A percentile compares a stretch with the other conserved stretches of the same genome.
Evolutionary conservation across 2,113 vertebrate genomes (phyloP).

Genomic region (Cairina moschata): DNA sequence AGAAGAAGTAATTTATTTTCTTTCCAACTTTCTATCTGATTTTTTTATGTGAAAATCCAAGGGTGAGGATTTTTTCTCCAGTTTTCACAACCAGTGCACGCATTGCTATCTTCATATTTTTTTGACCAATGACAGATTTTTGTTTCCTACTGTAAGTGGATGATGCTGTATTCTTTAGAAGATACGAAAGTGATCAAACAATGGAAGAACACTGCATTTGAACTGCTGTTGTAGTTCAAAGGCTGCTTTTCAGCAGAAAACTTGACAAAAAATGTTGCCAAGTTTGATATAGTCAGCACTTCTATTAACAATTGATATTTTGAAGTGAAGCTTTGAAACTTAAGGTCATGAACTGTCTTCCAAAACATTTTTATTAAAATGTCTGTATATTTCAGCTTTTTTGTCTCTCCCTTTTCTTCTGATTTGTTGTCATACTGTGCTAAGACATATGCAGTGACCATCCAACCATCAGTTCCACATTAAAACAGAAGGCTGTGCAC

Average conservation of each 20-base stretch:
- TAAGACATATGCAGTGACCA: neutral
- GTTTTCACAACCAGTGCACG: neutral
- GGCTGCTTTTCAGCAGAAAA: neutral
- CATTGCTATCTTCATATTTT: neutral
- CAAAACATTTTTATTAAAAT: neutral
- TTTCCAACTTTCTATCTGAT: neutral
- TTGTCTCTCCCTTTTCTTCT: neutral
- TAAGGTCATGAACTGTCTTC: neutral
- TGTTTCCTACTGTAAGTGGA: neutral
- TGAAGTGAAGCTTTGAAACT: slow-evolving; percentile 33
- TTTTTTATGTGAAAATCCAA: neutral
- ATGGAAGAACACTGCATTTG: neutral
- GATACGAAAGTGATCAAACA: neutral
- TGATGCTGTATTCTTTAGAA: neutral
- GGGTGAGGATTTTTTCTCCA: neutral
- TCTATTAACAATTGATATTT: neutral
- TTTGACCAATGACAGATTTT: neutral
- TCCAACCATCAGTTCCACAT: neutral
- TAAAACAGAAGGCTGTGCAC: neutral
- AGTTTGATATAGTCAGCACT: neutral
- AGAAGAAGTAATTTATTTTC: neutral
- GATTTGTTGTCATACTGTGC: neutral
- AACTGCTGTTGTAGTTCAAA: neutral
- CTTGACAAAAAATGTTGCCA: neutral
- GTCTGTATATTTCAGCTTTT: neutral